Conservation (phyloP, 2,888 invertebrate species). For the Tiliacea citrago region DNA sequence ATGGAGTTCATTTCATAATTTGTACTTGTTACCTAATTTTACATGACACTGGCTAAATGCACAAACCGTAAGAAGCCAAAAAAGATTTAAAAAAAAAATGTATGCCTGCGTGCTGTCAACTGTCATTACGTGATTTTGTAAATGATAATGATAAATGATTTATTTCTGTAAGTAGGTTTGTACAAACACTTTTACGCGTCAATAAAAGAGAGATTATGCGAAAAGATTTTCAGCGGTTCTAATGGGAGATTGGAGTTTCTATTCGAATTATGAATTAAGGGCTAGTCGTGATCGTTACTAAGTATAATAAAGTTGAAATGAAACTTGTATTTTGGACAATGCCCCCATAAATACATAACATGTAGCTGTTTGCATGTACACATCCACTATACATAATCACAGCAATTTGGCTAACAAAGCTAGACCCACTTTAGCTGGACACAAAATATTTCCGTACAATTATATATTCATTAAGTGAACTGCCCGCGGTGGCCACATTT, state of each 20-base stretch:
- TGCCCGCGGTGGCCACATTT: constrained; percentile 79
- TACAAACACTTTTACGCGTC: too few species aligned
- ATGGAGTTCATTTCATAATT: too few species aligned
- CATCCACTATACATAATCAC: constrained; percentile 44
- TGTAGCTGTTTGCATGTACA: constrained; percentile 11
- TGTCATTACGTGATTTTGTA: too few species aligned
- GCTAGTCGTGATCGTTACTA: not conserved
- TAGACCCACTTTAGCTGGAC: constrained; percentile 70
- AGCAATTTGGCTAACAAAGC: constrained; percentile 80
- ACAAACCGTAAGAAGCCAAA: too few species aligned
- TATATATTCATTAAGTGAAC: constrained; percentile 86
- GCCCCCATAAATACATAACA: not conserved
- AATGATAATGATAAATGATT: too few species aligned
- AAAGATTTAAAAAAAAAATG: too few species aligned
- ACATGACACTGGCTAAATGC: too few species aligned
- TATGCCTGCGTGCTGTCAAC: too few species aligned
- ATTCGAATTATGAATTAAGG: not conserved
- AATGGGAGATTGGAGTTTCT: not conserved
- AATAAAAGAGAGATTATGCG: too few species aligned
- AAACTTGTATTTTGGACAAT: constrained; percentile 3
- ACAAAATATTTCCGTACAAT: constrained; percentile 85
- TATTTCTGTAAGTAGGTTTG: too few species aligned
- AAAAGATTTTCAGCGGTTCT: not conserved
- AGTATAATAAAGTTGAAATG: not conserved
- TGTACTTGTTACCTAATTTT: too few species aligned